Base-by-base conservation (phyloP, 1,140 invertebrate species). In the Apocrypta bakeri region DNA sequence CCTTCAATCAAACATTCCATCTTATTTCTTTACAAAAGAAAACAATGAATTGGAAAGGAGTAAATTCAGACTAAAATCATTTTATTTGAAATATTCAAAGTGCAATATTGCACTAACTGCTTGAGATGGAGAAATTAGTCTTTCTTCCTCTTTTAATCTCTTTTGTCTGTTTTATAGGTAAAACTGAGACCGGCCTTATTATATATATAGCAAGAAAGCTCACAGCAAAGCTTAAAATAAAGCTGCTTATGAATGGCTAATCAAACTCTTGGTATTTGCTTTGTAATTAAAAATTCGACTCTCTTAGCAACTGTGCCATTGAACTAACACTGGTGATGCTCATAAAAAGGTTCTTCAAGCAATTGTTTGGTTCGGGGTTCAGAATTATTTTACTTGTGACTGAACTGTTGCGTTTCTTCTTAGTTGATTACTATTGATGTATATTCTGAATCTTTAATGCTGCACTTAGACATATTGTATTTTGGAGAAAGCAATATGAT, bases 281-380 rank as follows among this genome's bases (percentile, higher is more conserved):
- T 85, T 87, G 85, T 88, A 86, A 88, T 88, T 88, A 88, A 89
- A 88, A 87, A 86, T 85, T n/a, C 85, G 85, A 87, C 86, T 87
- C 84, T 84, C 63, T 37, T 9, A 9, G 33, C 33, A 37, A 9
- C 9, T 9, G 33, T 85, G 83, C 33, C 76, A 24, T 40, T 77
- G 2, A 69, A 17, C 29, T 48, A 37, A 66, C 1, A 21, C 56
- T 11, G 21, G 42, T 3, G 17, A 17, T 56, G 48, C 21, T 17
- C 0, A 1, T 17, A 25, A 66, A 66, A 29, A 66, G 56, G 56
- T 37, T 37, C 33, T 2, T 9, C 33, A 9, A 37, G 48, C 7
- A 17, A 2, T 56, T 56, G 17, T 56, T 56, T 56, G 4, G 48
- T n/a, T 0, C 42, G 12, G n/a, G n/a, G n/a, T n/a, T n/a, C n/a